Percentiles rank a stretch among this genome's conserved stretches.
These are phyloP conservation scores for Papilio aristodemus DNA, from an alignment of 1,140 invertebrate species.

Conservation along the genomic window DNA sequence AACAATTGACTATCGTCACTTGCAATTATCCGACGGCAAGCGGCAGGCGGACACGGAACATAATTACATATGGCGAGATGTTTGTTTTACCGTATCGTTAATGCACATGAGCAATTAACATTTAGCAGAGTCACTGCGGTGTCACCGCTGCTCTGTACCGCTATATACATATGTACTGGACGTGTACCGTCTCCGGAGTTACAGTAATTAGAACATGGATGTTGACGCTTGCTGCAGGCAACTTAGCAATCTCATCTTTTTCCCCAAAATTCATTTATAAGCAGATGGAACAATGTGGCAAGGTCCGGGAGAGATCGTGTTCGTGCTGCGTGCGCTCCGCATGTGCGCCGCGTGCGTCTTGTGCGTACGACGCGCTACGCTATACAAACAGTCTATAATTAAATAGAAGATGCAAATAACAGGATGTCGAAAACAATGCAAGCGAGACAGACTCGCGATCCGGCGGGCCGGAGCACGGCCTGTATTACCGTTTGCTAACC, in stretches of 20 bases:
- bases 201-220: too few relatives aligned
- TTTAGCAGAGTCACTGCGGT: not conserved
- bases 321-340: too few relatives aligned
- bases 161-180: not conserved
- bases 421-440: slow-evolving; percentile 7
- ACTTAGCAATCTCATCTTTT: too few relatives aligned
- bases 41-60: not conserved
- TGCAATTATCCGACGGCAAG: too few relatives aligned
- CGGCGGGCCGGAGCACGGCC: not conserved
- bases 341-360: too few relatives aligned
- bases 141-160: not conserved
- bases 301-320: too few relatives aligned
- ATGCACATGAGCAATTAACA: not conserved
- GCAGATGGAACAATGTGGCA: too few relatives aligned
- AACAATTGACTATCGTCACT: too few relatives aligned
- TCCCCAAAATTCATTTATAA: too few relatives aligned
- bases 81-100: not conserved
- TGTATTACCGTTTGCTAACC: slow-evolving; percentile 19
- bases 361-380: not conserved
- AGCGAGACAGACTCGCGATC: not conserved
- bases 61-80: not conserved
- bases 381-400: not conserved
- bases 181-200: too few relatives aligned
- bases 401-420: not conserved
- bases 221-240: too few relatives aligned